Percentiles rank a stretch among this genome's conserved stretches.
phyloP scores from a whole-genome alignment of 2,797 vertebrate species.

The Moxostoma hubbsi region DNA sequence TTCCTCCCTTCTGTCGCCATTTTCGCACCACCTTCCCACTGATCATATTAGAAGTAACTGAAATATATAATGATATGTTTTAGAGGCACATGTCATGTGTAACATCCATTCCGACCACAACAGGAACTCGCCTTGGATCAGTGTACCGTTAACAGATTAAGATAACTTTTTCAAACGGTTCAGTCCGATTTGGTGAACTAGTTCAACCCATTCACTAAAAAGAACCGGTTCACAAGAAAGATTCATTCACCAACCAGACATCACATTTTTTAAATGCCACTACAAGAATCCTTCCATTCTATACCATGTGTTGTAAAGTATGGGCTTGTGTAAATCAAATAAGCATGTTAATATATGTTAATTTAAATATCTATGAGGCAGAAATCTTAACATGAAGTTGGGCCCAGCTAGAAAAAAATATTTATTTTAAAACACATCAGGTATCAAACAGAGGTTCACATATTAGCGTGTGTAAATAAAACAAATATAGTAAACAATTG shows the following conservation, averaged over 20 bases:
- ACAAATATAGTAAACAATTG: slow-evolving; percentile 55
- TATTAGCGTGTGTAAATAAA: slow-evolving; percentile 12
- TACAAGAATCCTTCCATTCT: too few relatives aligned
- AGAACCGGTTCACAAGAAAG: too few relatives aligned
- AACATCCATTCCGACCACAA: slow-evolving; percentile 6
- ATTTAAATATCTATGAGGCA: not conserved
- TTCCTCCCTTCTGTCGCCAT: too few relatives aligned
- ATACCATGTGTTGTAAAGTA: not conserved
- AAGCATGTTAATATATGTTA: not conserved
- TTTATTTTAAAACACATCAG: slow-evolving; percentile 60
- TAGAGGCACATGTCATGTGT: slow-evolving; percentile 30
- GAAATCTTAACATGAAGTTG: not conserved
- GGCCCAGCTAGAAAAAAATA: slow-evolving; percentile 32
- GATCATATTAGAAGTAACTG: not conserved
- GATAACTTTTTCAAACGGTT: too few relatives aligned
- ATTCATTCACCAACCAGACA: too few relatives aligned
- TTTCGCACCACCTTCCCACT: too few relatives aligned
- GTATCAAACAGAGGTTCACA: slow-evolving; percentile 34
- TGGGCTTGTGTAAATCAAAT: not conserved
- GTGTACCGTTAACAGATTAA: too few relatives aligned
- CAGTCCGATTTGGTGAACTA: too few relatives aligned
- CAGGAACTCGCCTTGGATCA: not conserved
- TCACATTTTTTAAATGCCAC: too few relatives aligned
- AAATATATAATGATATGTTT: not conserved
- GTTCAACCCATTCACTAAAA: too few relatives aligned